Evolutionary conservation across 2,113 vertebrate genomes (phyloP), one percentile per base, ranked within the genome.

Genomic region (Hippocampus abdominalis): DNA sequence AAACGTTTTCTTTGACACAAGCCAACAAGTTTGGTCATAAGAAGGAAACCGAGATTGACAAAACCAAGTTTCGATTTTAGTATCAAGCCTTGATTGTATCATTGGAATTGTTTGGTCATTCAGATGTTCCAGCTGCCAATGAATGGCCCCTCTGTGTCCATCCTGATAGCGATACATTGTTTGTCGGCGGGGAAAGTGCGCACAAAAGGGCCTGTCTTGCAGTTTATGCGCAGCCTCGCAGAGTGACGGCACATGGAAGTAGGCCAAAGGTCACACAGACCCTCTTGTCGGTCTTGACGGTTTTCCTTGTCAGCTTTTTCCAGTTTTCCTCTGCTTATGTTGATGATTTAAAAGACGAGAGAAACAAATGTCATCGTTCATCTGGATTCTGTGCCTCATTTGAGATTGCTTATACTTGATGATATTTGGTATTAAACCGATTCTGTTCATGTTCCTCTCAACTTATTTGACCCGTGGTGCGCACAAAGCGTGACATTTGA

Each of bases 141-240:
- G 71, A 90, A 87, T 78, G 73, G 74, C 25, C 63, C 82, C 76
- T 74, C 73, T 88, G 81, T 88, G 70, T 76, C 5, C 0, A 77
- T 66, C 69, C 76, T 70, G 63, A 74, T 82, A 87, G 75, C 72
- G 74, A 85, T 67, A 73, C 77, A 85, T 87, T 87, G 86, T 88
- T 74, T 82, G 75, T 81, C 69, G 60, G 69, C 36, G 51, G 23
- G 65, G 63, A 68, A 72, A 78, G 71, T 57, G 48, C 79, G 84
- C 72, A 89, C 80, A 83, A 79, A 65, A 70, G 72, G 76, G 73
- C 77, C 81, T 89, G 86, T 89, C 81, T 84, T 72, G 69, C 64
- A 72, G 76, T 88, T 78, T 76, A 76, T 83, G 61, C 65, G 68
- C 64, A 75, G 71, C 72, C 51, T 77, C 59, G 66, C 40, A 64